Evolutionary conservation across 2,888 invertebrate species (phyloP), one percentile per base, ranked within the genome.

Genomic region (Rhamphomyia laevipes): DNA sequence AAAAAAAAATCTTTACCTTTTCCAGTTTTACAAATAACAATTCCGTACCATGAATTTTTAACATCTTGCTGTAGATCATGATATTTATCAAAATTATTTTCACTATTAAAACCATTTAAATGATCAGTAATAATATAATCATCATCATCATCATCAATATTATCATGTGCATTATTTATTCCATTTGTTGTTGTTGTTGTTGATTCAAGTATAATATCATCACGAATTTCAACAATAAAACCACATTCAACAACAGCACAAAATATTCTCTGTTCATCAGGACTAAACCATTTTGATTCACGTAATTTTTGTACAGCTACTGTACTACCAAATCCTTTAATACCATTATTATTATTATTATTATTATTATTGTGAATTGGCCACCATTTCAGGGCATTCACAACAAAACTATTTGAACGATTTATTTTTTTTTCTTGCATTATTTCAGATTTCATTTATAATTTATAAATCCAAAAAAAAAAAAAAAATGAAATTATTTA

Each of bases 231-330:
- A 55, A 84, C 74, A 58, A 84, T 78, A 68, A 84, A 84, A 49
- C 84, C 84, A 40, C 80, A 76, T 67, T 83, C 81, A 61, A 83
- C 75, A 50, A 83, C 83, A 48, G 83, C 80, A 66, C 81, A 82
- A 57, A 84, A 74, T 58, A 83, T 79, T 60, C 79, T 78, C 63
- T 80, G 76, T 71, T 84, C 82, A 59, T 80, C 79, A 57, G 80
- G 77, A 57, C 76, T 77, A 64, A 84, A 83, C 84, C 84, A 84
- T 74, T 84, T 84, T 54, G 82, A 80, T 65, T 83, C 82, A 55
- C 82, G 74, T 57, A 82, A 72, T 63, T 82, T 82, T 64, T 82
- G 82, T 53, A 81, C 81, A 45, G 82, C 80, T 37, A 82, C 81
- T 46, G 81, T 80, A 53, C 80, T 81, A 53, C 77, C 77, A 65